These are phyloP conservation scores for Aleiodes sp. DNA, from an alignment of 1,140 invertebrate genomes.

Conservation along the genomic window DNA sequence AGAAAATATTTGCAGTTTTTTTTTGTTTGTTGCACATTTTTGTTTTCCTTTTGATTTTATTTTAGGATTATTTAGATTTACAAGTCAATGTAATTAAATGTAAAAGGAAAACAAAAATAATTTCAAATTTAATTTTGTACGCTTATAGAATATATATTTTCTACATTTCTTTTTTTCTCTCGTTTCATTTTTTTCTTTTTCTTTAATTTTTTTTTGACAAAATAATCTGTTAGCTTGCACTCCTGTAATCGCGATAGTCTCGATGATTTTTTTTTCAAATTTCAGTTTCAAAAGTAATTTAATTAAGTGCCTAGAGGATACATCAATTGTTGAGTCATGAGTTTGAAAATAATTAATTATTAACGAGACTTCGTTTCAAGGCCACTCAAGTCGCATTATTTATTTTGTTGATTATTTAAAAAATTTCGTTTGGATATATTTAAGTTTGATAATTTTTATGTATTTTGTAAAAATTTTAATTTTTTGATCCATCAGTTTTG, in stretches of 20 bases:
- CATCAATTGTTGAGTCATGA: conserved; percentile 2
- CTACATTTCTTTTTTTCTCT: background rate
- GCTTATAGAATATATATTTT: conserved; percentile 2
- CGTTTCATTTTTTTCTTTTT: background rate
- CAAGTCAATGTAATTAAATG: background rate
- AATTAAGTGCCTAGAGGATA: background rate
- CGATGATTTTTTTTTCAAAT: background rate
- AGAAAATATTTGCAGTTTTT: background rate
- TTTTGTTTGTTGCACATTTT: background rate
- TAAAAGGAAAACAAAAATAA: conserved; percentile 20
- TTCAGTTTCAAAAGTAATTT: no score
- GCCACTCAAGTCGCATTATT: conserved; percentile 22
- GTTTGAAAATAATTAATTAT: conserved; percentile 3
- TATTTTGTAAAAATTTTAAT: background rate
- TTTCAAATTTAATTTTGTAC: conserved; percentile 9
- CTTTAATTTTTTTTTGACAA: conserved; percentile 10
- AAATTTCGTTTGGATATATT: conserved; percentile 2
- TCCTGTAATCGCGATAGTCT: background rate
- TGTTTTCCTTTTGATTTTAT: conserved; percentile 6
- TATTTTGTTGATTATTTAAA: background rate
- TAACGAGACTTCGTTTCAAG: conserved; percentile 18
- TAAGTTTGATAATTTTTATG: background rate
- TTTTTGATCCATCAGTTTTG: no score
- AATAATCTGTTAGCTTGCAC: conserved; percentile 8
- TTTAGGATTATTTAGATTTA: background rate